Base-by-base conservation (phyloP, 2,113 vertebrate genomes). In the Platysteira castanea region DNA sequence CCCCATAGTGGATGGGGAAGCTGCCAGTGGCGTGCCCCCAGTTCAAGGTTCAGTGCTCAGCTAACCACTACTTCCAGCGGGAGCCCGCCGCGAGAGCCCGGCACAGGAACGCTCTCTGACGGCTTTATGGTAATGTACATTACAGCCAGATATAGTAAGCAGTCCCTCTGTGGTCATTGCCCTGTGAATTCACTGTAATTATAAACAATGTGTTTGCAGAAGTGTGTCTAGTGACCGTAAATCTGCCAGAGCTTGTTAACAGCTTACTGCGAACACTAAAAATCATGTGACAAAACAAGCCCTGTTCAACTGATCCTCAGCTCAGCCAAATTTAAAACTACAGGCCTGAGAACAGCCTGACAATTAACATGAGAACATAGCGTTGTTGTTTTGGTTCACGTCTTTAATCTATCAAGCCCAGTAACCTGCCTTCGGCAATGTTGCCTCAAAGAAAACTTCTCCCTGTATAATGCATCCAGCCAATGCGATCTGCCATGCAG, bases 331-430 rank as follows among this genome's bases (percentile, higher is more conserved):
- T 96, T 87, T 90, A 93, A 97, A 96, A 92, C 84, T 96, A 76
- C 81, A 92, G 95, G 94, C 95, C 93, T 87, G 93, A 96, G 93
- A 96, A 96, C 95, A 96, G 94, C 91, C 92, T 95, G 96, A 91
- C 65, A 69, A 97, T 97, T 96, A 97, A 88, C 93, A 95, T 46
- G 95, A 97, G 93, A 96, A 84, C 73, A 70, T 17, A 77, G 92
- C 50, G 33, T 84, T 76, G 92, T 93, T 97, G 95, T 96, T 96
- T 92, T 96, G 84, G 88, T 93, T 97, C 95, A 84, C 7, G 93
- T 95, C 94, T 97, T 96, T 97, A 94, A 97, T 97, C 90, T 96
- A 87, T 97, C 97, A 97, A 97, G 93, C 93, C 95, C 89, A 95
- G 96, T 81, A 93, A 96, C 94, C 90, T 92, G 95, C 97, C 96